phyloP scores from a whole-genome alignment of 2,797 vertebrate species.

The Bryconaethiops microstoma region DNA sequence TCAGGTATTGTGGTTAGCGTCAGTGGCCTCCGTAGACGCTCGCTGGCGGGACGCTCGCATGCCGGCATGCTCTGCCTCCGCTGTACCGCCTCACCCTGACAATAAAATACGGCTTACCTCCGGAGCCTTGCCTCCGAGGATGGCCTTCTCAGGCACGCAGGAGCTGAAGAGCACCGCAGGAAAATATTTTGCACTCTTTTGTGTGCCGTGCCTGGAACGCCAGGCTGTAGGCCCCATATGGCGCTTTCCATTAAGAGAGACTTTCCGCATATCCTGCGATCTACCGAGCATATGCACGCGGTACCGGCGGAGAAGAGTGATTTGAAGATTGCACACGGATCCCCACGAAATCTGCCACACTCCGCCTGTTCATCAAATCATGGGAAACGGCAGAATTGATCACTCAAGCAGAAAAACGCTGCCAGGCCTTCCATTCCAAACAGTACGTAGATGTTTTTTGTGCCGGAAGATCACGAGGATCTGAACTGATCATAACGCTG shows the following conservation, averaged over 20 bases:
- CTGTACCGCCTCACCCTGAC: conserved; percentile 19
- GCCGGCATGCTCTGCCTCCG: not conserved
- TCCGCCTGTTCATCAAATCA: not conserved
- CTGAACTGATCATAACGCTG: not conserved
- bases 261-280: conserved; percentile 19
- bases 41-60: not conserved
- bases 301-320: not conserved
- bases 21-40: not conserved
- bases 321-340: too few relatives aligned
- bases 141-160: not conserved
- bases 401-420: not conserved
- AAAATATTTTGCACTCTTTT: not conserved
- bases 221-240: conserved; percentile 17
- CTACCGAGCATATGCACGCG: conserved; percentile 35
- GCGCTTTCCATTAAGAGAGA: conserved; percentile 29
- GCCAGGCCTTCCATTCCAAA: not conserved
- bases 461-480: not conserved
- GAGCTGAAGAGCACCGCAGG: conserved; percentile 5
- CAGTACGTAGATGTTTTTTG: not conserved
- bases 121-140: conserved; percentile 23
- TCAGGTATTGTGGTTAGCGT: conserved; percentile 10
- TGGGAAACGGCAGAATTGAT: not conserved
- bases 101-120: conserved; percentile 39
- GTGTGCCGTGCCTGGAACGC: not conserved
- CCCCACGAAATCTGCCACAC: not conserved